phyloP scores from a whole-genome alignment of 2,888 invertebrate genomes.

The Drosophila tanythrix region DNA sequence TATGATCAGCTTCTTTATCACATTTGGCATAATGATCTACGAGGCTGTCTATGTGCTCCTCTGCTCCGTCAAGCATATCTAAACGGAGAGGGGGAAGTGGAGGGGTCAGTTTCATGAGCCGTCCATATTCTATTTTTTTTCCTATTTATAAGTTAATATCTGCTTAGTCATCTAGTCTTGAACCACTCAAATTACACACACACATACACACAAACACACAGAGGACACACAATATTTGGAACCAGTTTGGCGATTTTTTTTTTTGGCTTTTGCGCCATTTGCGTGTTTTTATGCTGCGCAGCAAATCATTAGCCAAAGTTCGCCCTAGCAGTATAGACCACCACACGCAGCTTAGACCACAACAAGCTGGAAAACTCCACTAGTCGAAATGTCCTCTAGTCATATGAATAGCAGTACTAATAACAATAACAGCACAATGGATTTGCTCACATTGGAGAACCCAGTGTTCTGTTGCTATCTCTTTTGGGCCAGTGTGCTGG shows the following conservation, averaged over 20 bases:
- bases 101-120: constrained; percentile 16
- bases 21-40: constrained; percentile 85
- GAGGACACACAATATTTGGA: constrained; percentile 22
- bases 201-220: background rate
- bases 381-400: constrained; percentile 14
- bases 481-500: constrained; percentile 84
- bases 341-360: constrained; percentile 9
- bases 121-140: constrained; percentile 23
- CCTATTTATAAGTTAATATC: background rate
- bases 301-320: constrained; percentile 31
- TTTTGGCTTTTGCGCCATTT: background rate
- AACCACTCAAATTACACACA: background rate
- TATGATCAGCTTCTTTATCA: constrained; percentile 84
- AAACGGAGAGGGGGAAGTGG: background rate
- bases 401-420: constrained; percentile 1
- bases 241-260: constrained; percentile 64
- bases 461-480: constrained; percentile 84
- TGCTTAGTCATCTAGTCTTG: background rate
- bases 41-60: constrained; percentile 85
- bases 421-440: constrained; percentile 13
- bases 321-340: constrained; percentile 24
- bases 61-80: constrained; percentile 62
- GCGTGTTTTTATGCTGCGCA: background rate
- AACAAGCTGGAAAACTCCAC: too few species aligned
- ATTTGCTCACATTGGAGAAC: constrained; percentile 81